Evolutionary conservation across 2,797 vertebrate species (phyloP).

Genomic region (Danio aesculapii): DNA sequence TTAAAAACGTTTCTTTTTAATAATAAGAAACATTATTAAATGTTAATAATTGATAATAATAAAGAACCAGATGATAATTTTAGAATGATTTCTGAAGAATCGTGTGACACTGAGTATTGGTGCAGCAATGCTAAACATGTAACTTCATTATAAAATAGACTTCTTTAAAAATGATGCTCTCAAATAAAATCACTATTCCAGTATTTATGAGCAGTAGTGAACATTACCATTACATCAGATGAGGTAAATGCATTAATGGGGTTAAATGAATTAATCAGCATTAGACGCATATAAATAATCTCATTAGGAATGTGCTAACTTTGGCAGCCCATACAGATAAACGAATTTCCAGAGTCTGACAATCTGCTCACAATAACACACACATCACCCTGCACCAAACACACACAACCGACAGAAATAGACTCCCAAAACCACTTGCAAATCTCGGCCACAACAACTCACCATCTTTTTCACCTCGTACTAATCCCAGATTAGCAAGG

Average conservation of each 20-base stretch:
- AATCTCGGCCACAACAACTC: conserved; percentile 17
- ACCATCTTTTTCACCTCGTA: conserved; percentile 16
- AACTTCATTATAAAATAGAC: no score
- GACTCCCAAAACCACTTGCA: background rate
- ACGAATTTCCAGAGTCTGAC: background rate
- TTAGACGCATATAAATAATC: conserved; percentile 10
- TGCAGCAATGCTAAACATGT: no score
- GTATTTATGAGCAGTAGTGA: background rate
- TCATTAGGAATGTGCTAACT: conserved; percentile 2
- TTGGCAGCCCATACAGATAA: background rate
- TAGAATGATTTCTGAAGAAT: no score
- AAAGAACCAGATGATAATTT: no score
- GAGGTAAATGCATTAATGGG: conserved; percentile 7
- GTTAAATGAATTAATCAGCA: background rate
- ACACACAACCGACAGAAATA: background rate
- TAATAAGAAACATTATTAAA: no score
- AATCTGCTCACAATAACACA: background rate
- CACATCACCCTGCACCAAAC: background rate
- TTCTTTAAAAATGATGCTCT: no score
- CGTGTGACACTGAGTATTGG: no score
- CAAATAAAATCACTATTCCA: no score
- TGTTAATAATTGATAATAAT: no score
- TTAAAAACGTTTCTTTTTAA: no score
- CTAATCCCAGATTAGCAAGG: conserved; percentile 20
- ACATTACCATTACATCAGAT: background rate